Evolutionary conservation across 2,113 vertebrate species (phyloP), one percentile per base, ranked within the genome.

Genomic region (Chionomys nivalis): DNA sequence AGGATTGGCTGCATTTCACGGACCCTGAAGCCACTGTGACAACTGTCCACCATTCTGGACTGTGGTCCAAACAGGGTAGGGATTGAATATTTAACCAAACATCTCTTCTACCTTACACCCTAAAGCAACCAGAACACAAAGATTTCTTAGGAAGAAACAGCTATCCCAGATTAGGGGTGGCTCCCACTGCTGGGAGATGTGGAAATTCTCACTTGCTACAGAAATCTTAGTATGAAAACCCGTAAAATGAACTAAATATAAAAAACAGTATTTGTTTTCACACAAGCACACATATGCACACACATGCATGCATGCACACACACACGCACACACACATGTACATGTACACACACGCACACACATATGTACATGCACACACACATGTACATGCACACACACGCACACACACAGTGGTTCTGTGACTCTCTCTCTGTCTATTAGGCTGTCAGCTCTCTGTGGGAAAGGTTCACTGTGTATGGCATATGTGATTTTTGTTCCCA

Each of bases 211-310:
- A 49, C 33, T 4, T n/a, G 21, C 76, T 49, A 63, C 28, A 77
- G 52, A 93, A 94, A 52, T 36, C 65, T 78, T 90, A 72, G 39
- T 49, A 33, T 61, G 28, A 83, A 83, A 78, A 65, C 49, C 49
- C 2, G 49, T 52, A 52, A 52, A 52, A 52, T 52, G 49, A 13
- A 52, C 12, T 13, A 52, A 52, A 52, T 52, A 52, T 52, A 52
- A 13, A 49, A 52, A 52, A 52, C 49, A 52, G 49, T 52, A 52
- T 52, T 52, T 52, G 23, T 63, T 63, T 63, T 3, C 5, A 76
- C 24, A 76, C 75, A 76, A n/a, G n/a, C 39, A 76, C 5, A 42
- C 8, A 75, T n/a, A 73, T 19, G 24, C n/a, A 73, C n/a, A 42
- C 19, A 23, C 72, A 73, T 19, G 33, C 7, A 78, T 13, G 28